Base-by-base conservation (phyloP, 2,888 invertebrate species). In the Drosophila nr. perissopoda region DNA sequence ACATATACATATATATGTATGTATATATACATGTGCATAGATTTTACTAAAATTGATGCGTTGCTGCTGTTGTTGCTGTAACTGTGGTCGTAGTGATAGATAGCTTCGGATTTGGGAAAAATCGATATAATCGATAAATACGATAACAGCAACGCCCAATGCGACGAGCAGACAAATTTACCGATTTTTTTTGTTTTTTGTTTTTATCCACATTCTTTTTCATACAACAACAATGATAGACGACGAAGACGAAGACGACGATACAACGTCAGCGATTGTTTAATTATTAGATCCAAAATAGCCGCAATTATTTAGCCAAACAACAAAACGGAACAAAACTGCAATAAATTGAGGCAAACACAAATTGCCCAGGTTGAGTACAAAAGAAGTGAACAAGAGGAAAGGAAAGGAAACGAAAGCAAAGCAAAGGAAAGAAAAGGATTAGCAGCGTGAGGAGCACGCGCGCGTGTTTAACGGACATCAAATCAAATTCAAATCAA, bases 91-190 rank as follows among this genome's bases (percentile, higher is more conserved):
- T n/a, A 27, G 54, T 25, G 53, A 54, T 60, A 40, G 40, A 49
- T 52, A 40, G 33, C 36, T 58, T 56, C 33, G 38, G 62, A 58
- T 53, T 62, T 63, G 82, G 74, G 67, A 72, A 74, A 89, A 89
- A 89, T 85, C 85, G 81, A 85, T 85, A 53, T 59, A 77, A 88
- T 85, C 90, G 88, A 85, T 89, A 70, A 75, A 61, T 61, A 66
- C 80, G 84, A 87, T 89, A 82, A 67, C 58, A 52, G 33, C 56
- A 68, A 69, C 68, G 59, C 67, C 34, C 33, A 67, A 72, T 57
- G 33, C 11, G 36, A 73, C 57, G 27, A 56, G 38, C 74, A 63
- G 42, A 65, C 34, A 62, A 74, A 69, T 69, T 83, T 78, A 72
- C 73, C 73, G 71, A 51, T 73, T 69, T 34, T 34, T 42, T 78